Base-by-base conservation (phyloP, 2,797 vertebrate genomes). In the Tenualosa ilisha region DNA sequence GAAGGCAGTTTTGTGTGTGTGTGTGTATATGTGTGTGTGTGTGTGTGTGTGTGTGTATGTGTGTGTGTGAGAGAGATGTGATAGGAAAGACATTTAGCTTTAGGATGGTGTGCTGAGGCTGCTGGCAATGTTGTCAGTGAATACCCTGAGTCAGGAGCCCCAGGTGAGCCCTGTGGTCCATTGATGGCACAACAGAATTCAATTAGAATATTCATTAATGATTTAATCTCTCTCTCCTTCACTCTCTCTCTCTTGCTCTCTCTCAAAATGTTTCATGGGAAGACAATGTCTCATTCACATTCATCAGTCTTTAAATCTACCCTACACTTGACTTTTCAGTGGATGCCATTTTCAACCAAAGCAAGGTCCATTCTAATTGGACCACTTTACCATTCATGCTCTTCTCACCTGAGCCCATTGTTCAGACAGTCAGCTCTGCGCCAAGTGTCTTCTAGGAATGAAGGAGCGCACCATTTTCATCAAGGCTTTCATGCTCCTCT, bases 141-240 rank as follows among this genome's bases (percentile, higher is more conserved):
- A 46, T 79, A 15, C 37, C 6, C 37, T 75, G 17, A 46, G 43
- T 79, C 37, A 22, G 31, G 31, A 75, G 15, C 68, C 37, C 15
- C 68, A 75, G 72, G 40, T 79, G 72, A 43, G 15, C 37, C 37
- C 17, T 43, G 68, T 56, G 51, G 50, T 2, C 26, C 15, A 37
- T 82, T 2, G 17, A 40, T 68, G 20, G 59, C 40, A 43, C 49
- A 17, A n/a, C 53, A 43, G 68, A 85, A 50, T 40, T 89, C 86
- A 46, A 90, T 92, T 89, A 84, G 56, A 89, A 92, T 91, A 91
- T 93, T 82, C 13, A 75, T 75, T 75, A 17, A 43, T 75, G 17
- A 37, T 72, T 37, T 3, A 72, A 26, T 75, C 37, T 75, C 68
- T 75, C 37, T 31, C 63, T 72, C 26, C 37, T 26, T 72, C 65